Conservation (phyloP, 2,888 invertebrate genomes). For the Crocallis elinguaria region DNA sequence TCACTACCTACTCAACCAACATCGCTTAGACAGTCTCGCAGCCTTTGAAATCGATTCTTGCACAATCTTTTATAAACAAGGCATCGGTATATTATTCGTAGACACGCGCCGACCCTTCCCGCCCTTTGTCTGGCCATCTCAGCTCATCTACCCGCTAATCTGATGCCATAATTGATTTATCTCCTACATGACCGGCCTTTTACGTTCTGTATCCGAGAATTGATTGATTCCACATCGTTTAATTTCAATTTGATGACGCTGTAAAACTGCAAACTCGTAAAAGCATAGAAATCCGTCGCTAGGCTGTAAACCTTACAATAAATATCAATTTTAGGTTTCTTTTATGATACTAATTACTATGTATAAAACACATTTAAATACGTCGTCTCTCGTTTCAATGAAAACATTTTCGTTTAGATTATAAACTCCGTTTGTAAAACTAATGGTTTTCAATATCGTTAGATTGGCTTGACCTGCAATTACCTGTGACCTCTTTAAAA, state of each 20-base stretch:
- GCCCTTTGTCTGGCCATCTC: slow-evolving; percentile 56
- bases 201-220: slow-evolving; percentile 29
- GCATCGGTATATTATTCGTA: slow-evolving; percentile 57
- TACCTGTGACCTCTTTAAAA: no score
- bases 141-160: slow-evolving; percentile 75
- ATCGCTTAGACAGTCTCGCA: background rate
- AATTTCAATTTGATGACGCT: slow-evolving; percentile 37
- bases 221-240: slow-evolving; percentile 27
- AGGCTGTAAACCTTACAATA: slow-evolving; percentile 3
- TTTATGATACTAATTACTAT: slow-evolving; percentile 8
- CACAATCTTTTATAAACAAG: slow-evolving; percentile 20
- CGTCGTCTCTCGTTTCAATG: no score
- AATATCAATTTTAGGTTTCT: slow-evolving; percentile 13
- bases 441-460: no score
- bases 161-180: slow-evolving; percentile 67
- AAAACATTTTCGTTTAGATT: no score
- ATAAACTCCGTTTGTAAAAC: no score
- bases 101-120: slow-evolving; percentile 64
- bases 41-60: slow-evolving; percentile 9
- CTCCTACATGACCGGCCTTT: slow-evolving; percentile 37
- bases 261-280: slow-evolving; percentile 25
- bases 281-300: slow-evolving; percentile 5
- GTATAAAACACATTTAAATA: background rate
- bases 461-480: no score
- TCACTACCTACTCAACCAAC: background rate